Evolutionary conservation across 2,113 vertebrate genomes (phyloP).

Genomic region (Falco punctatus): DNA sequence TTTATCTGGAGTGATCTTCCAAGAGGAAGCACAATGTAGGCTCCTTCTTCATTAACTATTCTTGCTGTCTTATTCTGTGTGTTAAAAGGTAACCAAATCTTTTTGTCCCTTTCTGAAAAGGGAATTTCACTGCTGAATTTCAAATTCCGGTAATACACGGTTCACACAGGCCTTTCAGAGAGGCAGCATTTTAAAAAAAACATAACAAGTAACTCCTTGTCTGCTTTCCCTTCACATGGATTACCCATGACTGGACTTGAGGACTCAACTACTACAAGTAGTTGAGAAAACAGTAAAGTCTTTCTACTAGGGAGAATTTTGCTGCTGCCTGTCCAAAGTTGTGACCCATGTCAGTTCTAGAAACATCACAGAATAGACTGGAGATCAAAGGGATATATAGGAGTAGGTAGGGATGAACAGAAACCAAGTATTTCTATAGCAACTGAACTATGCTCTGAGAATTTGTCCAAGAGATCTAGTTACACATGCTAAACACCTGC

Average conservation of each 20-base stretch:
- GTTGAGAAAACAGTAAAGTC: not conserved
- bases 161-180: not conserved
- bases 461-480: not conserved
- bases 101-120: slow-evolving; percentile 37
- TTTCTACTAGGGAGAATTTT: not conserved
- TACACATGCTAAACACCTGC: not conserved
- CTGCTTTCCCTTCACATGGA: not conserved
- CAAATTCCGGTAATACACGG: not conserved
- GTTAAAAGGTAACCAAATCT: slow-evolving; percentile 17
- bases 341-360: not conserved
- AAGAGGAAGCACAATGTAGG: slow-evolving; percentile 9
- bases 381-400: not conserved
- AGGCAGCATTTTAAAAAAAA: not conserved
- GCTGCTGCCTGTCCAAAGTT: not conserved
- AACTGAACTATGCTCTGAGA: not conserved
- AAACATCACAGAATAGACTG: not conserved
- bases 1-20: slow-evolving; percentile 56
- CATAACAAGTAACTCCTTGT: not conserved
- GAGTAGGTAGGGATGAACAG: not conserved
- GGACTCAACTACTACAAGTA: not conserved
- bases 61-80: not conserved
- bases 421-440: not conserved
- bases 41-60: slow-evolving; percentile 12
- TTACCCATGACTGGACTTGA: not conserved
- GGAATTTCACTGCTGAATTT: slow-evolving; percentile 41